Evolutionary conservation across 2,888 invertebrate species (phyloP).

Genomic region (Iphiclides podalirius): DNA sequence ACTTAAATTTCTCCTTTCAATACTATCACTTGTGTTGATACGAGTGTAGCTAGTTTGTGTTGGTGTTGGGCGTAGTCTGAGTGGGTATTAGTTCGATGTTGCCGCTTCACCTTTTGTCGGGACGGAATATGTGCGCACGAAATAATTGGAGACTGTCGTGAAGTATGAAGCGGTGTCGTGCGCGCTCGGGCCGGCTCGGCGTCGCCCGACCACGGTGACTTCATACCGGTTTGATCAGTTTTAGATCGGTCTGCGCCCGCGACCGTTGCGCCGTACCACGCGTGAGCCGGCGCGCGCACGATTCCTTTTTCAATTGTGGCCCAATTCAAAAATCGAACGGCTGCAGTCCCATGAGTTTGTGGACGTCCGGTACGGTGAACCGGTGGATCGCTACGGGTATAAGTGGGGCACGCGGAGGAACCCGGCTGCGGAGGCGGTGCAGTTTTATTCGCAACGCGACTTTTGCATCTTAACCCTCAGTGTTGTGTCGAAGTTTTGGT

Average conservation of each 20-base stretch:
- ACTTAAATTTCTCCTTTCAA: no score
- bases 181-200: slow-evolving; percentile 43
- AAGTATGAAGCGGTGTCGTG: slow-evolving; percentile 42
- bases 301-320: slow-evolving; percentile 37
- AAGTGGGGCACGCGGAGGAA: no score
- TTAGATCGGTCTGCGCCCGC: slow-evolving; percentile 62
- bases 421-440: slow-evolving; percentile 6
- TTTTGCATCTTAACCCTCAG: slow-evolving; percentile 44
- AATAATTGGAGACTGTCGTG: slow-evolving; percentile 28
- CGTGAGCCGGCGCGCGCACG: slow-evolving; percentile 44
- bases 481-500: slow-evolving; percentile 42
- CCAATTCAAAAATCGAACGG: slow-evolving; percentile 26
- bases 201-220: slow-evolving; percentile 50
- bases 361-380: no score
- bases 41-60: no score
- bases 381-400: slow-evolving; percentile 7
- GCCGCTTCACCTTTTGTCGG: no score
- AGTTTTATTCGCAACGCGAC: slow-evolving; percentile 43
- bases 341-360: no score
- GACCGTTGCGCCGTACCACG: slow-evolving; percentile 42
- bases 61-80: no score
- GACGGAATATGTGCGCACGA: no score
- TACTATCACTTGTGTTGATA: no score
- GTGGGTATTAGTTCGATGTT: no score
- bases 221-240: slow-evolving; percentile 75